These are phyloP conservation scores for Penaeus monodon DNA, from an alignment of 2,888 invertebrate genomes.

Conservation along the genomic window DNA sequence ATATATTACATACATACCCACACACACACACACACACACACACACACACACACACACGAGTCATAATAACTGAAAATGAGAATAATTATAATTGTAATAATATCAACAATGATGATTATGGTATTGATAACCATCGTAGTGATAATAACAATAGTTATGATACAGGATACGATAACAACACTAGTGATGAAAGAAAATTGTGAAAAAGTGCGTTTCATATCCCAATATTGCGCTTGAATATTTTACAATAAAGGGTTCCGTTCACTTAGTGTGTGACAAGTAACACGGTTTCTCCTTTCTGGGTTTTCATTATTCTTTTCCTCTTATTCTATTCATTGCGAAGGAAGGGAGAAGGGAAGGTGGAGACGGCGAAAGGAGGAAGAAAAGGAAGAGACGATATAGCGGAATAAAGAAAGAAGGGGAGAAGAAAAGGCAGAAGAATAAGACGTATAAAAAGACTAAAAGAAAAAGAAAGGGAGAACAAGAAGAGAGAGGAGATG, in stretches of 20 bases:
- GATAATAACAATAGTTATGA: no score
- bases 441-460: not conserved
- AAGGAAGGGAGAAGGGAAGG: constrained; percentile 3
- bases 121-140: no score
- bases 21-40: not conserved
- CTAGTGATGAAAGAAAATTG: no score
- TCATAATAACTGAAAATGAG: no score
- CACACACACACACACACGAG: not conserved
- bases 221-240: no score
- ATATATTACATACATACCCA: not conserved
- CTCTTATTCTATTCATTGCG: not conserved
- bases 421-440: not conserved
- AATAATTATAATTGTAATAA: no score
- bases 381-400: not conserved
- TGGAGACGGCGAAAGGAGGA: not conserved
- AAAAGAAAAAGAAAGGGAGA: not conserved
- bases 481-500: not conserved
- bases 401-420: not conserved
- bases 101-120: no score
- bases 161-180: no score
- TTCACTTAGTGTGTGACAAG: not conserved
- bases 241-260: not conserved
- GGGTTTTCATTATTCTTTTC: not conserved
- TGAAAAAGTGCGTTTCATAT: no score
- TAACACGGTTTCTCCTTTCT: constrained; percentile 4